These are phyloP conservation scores for Standfussiana lucernea DNA, from an alignment of 2,888 invertebrate genomes.

Conservation along the genomic window DNA sequence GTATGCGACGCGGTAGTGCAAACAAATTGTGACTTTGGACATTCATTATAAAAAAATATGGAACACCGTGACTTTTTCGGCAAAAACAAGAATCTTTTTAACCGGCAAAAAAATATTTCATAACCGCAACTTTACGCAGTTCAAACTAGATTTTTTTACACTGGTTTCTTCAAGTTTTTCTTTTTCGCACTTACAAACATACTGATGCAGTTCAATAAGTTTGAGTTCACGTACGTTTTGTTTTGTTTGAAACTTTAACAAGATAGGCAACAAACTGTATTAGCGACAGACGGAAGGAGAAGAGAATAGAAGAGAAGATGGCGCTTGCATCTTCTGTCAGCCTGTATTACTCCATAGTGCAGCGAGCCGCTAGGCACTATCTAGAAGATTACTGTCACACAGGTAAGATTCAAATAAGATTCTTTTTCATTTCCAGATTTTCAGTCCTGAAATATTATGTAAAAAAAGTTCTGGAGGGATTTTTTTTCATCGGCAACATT, in stretches of 20 bases:
- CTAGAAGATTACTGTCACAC: conserved; percentile 93
- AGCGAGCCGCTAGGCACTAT: conserved; percentile 92
- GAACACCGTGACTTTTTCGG: conserved; percentile 77
- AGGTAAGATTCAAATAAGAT: conserved; percentile 84
- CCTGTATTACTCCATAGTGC: conserved; percentile 93
- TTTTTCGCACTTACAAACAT: conserved; percentile 75
- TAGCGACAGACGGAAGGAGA: conserved; percentile 78
- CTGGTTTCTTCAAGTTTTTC: conserved; percentile 79
- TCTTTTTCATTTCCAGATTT: conserved; percentile 7
- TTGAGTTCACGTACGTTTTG: conserved; percentile 82
- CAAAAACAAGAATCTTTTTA: conserved; percentile 69
- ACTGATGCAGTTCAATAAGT: conserved; percentile 80
- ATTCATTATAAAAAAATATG: conserved; percentile 79
- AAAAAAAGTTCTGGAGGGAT: not conserved
- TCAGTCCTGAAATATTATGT: not conserved
- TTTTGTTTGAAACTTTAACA: conserved; percentile 80
- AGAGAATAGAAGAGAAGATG: conserved; percentile 84
- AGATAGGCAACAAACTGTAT: conserved; percentile 79
- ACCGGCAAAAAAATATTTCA: conserved; percentile 82
- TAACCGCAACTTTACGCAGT: conserved; percentile 88
- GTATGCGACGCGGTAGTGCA: conserved; percentile 85
- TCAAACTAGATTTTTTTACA: conserved; percentile 86
- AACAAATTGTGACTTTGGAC: conserved; percentile 89
- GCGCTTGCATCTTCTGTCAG: conserved; percentile 92
- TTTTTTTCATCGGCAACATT: not conserved